Evolutionary conservation across 2,113 vertebrate genomes (phyloP).

Genomic region (Sclerurus mexicanus): DNA sequence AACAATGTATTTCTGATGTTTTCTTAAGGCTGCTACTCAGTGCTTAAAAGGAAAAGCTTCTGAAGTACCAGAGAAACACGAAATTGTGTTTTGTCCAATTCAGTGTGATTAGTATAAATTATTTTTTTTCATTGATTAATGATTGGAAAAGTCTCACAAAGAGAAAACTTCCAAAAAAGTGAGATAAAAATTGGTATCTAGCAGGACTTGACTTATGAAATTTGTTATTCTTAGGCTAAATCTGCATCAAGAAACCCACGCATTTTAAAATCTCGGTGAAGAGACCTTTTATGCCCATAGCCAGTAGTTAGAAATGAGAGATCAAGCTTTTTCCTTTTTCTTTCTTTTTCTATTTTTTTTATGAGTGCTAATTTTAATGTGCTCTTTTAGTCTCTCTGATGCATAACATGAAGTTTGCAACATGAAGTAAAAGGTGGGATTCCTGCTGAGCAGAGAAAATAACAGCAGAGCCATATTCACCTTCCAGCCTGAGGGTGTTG

Average conservation of each 20-base stretch:
- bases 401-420: background rate
- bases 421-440: background rate
- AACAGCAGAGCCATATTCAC: background rate
- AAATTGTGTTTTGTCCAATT: background rate
- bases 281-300: conserved; percentile 4
- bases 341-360: background rate
- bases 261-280: background rate
- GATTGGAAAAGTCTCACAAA: background rate
- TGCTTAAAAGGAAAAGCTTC: background rate
- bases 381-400: background rate
- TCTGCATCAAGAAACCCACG: background rate
- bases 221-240: background rate
- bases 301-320: background rate
- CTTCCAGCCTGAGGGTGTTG: background rate
- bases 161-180: background rate
- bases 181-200: background rate
- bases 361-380: background rate
- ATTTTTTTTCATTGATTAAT: background rate
- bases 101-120: background rate
- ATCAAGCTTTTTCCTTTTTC: background rate
- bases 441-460: background rate
- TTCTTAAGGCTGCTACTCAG: background rate
- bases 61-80: background rate
- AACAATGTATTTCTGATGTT: background rate
- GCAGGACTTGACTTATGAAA: background rate